Evolutionary conservation across 2,888 invertebrate species (phyloP), one percentile per base, ranked within the genome.

Genomic region (Cataglyphis livida): DNA sequence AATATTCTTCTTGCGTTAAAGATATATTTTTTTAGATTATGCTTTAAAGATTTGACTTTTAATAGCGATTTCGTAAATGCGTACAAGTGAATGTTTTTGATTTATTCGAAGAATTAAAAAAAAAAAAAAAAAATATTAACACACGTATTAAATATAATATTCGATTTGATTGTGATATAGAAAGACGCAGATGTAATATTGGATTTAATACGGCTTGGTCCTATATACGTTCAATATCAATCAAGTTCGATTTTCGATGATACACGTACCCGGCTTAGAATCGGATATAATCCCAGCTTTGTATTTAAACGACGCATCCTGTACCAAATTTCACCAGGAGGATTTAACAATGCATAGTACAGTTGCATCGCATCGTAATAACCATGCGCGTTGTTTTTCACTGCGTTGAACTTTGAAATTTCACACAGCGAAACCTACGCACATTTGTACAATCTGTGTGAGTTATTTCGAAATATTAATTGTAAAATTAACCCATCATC

Each of bases 191-290:
- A n/a, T 28, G 21, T 35, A 41, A 75, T 71, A 59, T 61, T 71
- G 62, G 79, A 81, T 87, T 83, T 85, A 41, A 12, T 66, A 71
- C 35, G 62, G 48, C 51, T 68, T 61, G 68, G 68, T 59, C 48
- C 51, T 62, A 21, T 25, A 25, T 25, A 1, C 71, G 64, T 59
- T 79, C 73, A 44, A 75, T 87, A 84, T 84, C 76, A 66, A 73
- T 79, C 82, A 59, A 57, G 76, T 84, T 88, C 81, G 62, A 78
- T 62, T 79, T 82, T 35, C 84, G 81, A 70, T 79, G 86, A 88
- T 82, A 7, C 25, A 88, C 84, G 12, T 25, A 38, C 5, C 38
- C 61, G 84, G 86, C 68, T 84, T 82, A 73, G 57, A 51, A 51
- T 68, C 18, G 79, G 35, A 48, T 51, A 75, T 68, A 85, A 88